Conservation (phyloP, 2,888 invertebrate species). For the Drosophila koepferae region DNA sequence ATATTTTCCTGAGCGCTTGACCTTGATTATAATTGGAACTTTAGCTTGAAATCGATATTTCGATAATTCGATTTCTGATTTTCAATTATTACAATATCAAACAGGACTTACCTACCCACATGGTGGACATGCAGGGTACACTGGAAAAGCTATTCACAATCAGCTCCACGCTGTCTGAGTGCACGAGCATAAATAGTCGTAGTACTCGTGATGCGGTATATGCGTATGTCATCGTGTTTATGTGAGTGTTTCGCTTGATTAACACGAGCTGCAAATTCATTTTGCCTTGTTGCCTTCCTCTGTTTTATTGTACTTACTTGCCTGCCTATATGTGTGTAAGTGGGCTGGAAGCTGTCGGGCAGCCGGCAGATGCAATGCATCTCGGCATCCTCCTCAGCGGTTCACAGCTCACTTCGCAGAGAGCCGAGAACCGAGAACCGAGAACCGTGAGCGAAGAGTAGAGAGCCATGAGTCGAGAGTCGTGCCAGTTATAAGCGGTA, state of each 20-base stretch:
- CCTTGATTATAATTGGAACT: not conserved
- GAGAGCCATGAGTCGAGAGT: too few species aligned
- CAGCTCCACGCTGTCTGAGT: conserved; percentile 78
- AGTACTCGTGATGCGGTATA: conserved; percentile 38
- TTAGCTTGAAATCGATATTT: not conserved
- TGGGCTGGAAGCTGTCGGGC: conserved; percentile 30
- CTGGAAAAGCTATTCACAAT: conserved; percentile 41
- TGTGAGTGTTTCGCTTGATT: conserved; percentile 71
- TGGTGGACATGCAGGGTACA: conserved; percentile 48
- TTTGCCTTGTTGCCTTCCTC: conserved; percentile 66
- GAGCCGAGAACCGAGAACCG: not conserved
- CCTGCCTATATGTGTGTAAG: conserved; percentile 4
- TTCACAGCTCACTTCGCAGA: not conserved
- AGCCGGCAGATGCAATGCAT: conserved; percentile 15
- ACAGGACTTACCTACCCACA: conserved; percentile 1
- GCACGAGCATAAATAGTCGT: conserved; percentile 53
- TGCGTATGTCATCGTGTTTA: conserved; percentile 30
- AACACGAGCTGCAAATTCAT: conserved; percentile 81
- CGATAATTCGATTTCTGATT: not conserved
- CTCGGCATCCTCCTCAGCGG: conserved; percentile 27
- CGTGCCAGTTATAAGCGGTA: conserved; percentile 73
- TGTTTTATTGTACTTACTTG: conserved; percentile 13
- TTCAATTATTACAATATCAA: not conserved
- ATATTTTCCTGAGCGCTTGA: not conserved
- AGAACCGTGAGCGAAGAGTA: not conserved